Base-by-base conservation (phyloP, 2,888 invertebrate genomes). In the Monoplex corrugatus region DNA sequence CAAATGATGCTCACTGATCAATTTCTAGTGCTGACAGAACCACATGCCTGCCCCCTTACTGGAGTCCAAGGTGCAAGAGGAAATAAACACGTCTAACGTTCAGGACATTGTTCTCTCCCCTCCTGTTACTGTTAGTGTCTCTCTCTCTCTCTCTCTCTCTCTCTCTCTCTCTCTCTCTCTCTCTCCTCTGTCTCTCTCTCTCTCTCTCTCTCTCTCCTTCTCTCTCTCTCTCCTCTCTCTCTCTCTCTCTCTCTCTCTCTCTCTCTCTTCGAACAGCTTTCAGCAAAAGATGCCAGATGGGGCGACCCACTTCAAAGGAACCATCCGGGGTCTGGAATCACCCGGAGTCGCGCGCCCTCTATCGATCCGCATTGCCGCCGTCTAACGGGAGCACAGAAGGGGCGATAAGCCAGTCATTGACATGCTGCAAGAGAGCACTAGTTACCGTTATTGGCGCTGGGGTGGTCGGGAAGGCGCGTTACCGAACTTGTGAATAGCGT, bases 381-480 rank as follows among this genome's bases (percentile, higher is more conserved):
- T n/a, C 40, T 40, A 85, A 63, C 85, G 85, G 68, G 40, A 43
- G 78, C 35, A 40, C 86, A 86, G 86, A 63, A 86, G 86, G 86
- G 86, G 68, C 86, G 43, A 86, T 68, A 86, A 86, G 86, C 86
- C 57, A 86, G 86, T 68, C 86, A 86, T 86, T 68, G 84, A 84
- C 84, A 84, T 50, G 84, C 84, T 84, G 35, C 32, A 44, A 84
- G 84, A 57, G 84, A 84, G 57, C 57, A 35, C 84, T 45, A 83
- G 50, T 84, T 84, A 84, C 84, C 84, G 84, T 50, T 84, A 84
- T 38, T 84, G 57, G 35, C 19, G n/a, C 32, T n/a, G n/a, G n/a
- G n/a, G n/a, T n/a, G n/a, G n/a, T n/a, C n/a, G n/a, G n/a, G n/a
- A n/a, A n/a, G n/a, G n/a, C n/a, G n/a, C n/a, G n/a, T n/a, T n/a